Evolutionary conservation across 2,797 vertebrate species (phyloP), one percentile per base, ranked within the genome.

Genomic region (Neostethus bicornis): DNA sequence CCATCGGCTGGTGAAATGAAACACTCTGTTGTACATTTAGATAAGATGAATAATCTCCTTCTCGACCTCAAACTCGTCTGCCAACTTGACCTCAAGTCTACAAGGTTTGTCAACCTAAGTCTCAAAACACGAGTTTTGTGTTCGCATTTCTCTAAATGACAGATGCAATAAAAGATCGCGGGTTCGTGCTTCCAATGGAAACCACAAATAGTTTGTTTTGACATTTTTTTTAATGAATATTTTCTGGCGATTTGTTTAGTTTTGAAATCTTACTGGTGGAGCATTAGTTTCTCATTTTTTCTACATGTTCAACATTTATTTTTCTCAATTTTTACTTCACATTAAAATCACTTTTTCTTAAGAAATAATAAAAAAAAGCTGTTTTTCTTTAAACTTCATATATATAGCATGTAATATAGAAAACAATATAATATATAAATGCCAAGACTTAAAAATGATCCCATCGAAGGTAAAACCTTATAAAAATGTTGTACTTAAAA

Each of bases 81-180:
- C 66, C 63, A 73, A 49, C 19, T 32, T 51, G 57, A 78, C 66
- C 64, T 81, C 70, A 66, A 43, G 28, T 69, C 66, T 42, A 69
- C 46, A 42, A 61, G 70, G 4, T 50, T 7, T 51, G 65, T 74
- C 63, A 53, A 14, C 51, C 16, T n/a, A n/a, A 46, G 43, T 49
- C 59, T 65, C 46, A n/a, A 43, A 42, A 2, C 48, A 17, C 21
- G 32, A 1, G 6, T 24, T 71, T 41, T 21, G 31, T 11, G 21
- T 58, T 42, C 6, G 4, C 41, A 38, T 65, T n/a, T 19, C 31
- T 57, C 50, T 23, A 26, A 51, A 43, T 37, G 23, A 34, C 35
- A 41, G 17, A 44, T 37, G 23, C 67, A 54, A 47, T 43, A 26
- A 37, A 28, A 11, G 16, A 23, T 34, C 31, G 34, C n/a, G 32